Conservation (phyloP, 2,797 vertebrate genomes). For the Dromococcyx pavoninus region DNA sequence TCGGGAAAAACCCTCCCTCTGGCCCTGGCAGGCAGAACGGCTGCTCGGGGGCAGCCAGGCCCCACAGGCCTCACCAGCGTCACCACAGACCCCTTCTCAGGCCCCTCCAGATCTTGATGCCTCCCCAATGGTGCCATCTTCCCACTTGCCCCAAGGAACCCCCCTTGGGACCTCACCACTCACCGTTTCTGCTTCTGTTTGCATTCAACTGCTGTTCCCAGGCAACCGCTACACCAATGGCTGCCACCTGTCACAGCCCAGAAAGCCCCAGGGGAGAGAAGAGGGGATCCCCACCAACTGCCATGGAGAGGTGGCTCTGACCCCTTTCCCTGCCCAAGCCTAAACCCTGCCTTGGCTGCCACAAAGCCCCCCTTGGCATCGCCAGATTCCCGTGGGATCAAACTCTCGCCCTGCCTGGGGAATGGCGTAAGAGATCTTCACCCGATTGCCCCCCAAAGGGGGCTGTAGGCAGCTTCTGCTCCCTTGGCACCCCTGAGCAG, state of each 20-base stretch:
- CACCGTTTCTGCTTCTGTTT: constrained; percentile 39
- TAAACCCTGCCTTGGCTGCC: not conserved
- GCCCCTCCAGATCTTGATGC: not conserved
- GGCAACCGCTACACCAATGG: constrained; percentile 20
- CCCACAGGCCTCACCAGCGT: not conserved
- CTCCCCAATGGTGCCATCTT: not conserved
- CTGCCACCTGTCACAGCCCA: not conserved
- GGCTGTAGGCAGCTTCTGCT: not conserved
- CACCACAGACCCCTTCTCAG: not conserved
- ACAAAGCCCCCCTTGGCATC: fast-evolving
- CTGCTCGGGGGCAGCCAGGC: fast-evolving
- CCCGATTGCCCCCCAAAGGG: fast-evolving
- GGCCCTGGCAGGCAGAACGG: not conserved
- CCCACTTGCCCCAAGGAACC: not conserved
- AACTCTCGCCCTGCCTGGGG: fast-evolving
- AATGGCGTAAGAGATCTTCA: fast-evolving
- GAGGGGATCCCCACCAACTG: not conserved
- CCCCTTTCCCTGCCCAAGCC: not conserved
- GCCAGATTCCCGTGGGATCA: fast-evolving
- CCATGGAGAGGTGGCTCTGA: not conserved
- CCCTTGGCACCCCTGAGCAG: not conserved
- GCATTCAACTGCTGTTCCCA: constrained; percentile 32
- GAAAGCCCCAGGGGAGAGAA: not conserved
- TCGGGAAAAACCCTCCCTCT: not conserved
- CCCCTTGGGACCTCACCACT: not conserved